phyloP scores from a whole-genome alignment of 2,797 vertebrate genomes.

The Acipenser ruthenus region DNA sequence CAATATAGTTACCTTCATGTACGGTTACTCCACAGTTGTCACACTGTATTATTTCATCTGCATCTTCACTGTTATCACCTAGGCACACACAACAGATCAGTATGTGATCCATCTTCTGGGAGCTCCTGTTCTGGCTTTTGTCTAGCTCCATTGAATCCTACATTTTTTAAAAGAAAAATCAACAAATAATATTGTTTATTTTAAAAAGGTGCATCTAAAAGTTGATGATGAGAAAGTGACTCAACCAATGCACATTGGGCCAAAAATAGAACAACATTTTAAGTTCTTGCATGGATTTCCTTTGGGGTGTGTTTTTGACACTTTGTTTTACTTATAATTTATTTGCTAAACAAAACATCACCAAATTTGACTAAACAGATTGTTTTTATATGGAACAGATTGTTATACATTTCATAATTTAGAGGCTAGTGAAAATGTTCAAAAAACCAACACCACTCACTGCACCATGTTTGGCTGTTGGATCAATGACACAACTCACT shows the following conservation, averaged over 20 bases:
- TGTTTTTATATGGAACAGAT: too few species aligned
- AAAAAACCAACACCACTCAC: too few species aligned
- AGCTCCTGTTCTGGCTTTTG: conserved; percentile 82
- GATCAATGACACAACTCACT: too few species aligned
- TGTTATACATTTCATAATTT: too few species aligned
- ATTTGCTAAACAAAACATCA: too few species aligned
- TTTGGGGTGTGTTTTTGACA: too few species aligned
- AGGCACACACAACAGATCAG: conserved; percentile 98
- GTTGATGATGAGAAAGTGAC: conserved; percentile 11
- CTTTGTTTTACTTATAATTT: too few species aligned
- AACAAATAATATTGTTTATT: conserved; percentile 7
- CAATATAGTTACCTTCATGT: conserved; percentile 79
- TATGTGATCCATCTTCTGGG: conserved; percentile 91
- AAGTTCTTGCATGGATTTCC: too few species aligned
- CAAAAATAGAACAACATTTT: not conserved
- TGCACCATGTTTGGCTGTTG: too few species aligned
- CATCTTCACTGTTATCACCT: conserved; percentile 96
- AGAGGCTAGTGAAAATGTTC: too few species aligned
- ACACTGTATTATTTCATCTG: conserved; percentile 98
- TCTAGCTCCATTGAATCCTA: conserved; percentile 88
- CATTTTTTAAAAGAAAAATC: conserved; percentile 8
- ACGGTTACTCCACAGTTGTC: conserved; percentile 98
- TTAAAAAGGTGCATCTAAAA: too few species aligned
- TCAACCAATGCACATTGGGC: not conserved
- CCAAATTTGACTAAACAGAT: too few species aligned